Percentiles rank a stretch among this genome's conserved stretches.
These are phyloP conservation scores for Halcyon senegalensis DNA, from an alignment of 2,113 vertebrate genomes.

Conservation along the genomic window DNA sequence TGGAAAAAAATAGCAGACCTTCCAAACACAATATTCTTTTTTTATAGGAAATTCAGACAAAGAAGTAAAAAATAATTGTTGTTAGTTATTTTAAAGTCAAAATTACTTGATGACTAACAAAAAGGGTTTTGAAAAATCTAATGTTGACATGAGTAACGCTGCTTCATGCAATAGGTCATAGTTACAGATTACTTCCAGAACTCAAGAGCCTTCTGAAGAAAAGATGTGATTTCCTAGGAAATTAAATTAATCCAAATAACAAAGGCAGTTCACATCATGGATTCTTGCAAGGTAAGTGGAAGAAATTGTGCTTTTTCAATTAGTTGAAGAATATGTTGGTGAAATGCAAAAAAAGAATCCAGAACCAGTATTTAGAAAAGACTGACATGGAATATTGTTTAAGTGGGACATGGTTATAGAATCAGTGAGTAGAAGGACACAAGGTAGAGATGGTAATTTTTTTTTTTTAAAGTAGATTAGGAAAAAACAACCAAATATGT, in stretches of 20 bases:
- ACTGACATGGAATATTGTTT: not conserved
- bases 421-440: not conserved
- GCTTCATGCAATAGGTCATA: not conserved
- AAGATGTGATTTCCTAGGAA: not conserved
- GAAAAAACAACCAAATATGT: not conserved
- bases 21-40: not conserved
- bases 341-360: not conserved
- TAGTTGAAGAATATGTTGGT: not conserved
- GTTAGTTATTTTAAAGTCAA: not conserved
- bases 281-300: not conserved
- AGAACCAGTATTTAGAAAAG: not conserved
- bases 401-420: not conserved
- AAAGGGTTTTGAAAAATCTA: not conserved
- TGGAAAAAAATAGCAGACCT: not conserved
- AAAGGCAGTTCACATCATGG: not conserved
- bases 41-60: not conserved
- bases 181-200: not conserved
- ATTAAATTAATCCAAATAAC: not conserved
- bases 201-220: not conserved
- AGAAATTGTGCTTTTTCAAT: rapidly evolving
- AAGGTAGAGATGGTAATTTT: not conserved
- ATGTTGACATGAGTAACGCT: not conserved
- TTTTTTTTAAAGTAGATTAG: not conserved
- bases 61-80: not conserved
- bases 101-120: not conserved